Evolutionary conservation across 2,888 invertebrate genomes (phyloP), one percentile per base, ranked within the genome.

Genomic region (Micoletzkya japonica): DNA sequence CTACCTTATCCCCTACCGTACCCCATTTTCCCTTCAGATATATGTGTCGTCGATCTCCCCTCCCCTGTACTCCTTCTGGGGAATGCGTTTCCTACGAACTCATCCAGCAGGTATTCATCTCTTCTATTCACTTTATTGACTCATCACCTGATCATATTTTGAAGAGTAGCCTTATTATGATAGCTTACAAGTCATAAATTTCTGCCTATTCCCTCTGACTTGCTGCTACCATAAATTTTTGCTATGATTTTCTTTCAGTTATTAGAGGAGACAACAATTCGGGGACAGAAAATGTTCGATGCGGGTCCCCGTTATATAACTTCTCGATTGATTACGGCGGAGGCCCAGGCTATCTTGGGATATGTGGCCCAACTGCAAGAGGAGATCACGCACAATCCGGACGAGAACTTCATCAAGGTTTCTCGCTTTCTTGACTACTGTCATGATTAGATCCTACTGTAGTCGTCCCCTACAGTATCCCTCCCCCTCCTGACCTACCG

Each of bases 201-300:
- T 39, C 39, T 39, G 17, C 17, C 17, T 7, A 39, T 39, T 7
- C 17, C 6, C 39, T 7, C 17, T 39, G n/a, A n/a, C n/a, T n/a
- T n/a, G n/a, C n/a, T n/a, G n/a, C n/a, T n/a, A n/a, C n/a, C n/a
- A n/a, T n/a, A n/a, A n/a, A n/a, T n/a, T n/a, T n/a, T n/a, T n/a
- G n/a, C n/a, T n/a, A n/a, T n/a, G 44, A 34, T 36, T 39, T 20
- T 7, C 49, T 58, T 73, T 64, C 28, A 76, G 73, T 58, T 76
- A 54, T 59, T 75, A 28, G 71, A 73, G 37, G 61, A 74, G n/a
- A 73, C 79, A n/a, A 72, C 76, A n/a, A n/a, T 28, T 28, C 70
- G 75, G 39, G 74, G 74, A 1, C 24, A 49, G 24, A 39, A 66
- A 36, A 74, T 77, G 73, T 76, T 72, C 54, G 67, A 30, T 17